Base-by-base conservation (phyloP, 2,888 invertebrate species). In the Odontocerum albicorne region DNA sequence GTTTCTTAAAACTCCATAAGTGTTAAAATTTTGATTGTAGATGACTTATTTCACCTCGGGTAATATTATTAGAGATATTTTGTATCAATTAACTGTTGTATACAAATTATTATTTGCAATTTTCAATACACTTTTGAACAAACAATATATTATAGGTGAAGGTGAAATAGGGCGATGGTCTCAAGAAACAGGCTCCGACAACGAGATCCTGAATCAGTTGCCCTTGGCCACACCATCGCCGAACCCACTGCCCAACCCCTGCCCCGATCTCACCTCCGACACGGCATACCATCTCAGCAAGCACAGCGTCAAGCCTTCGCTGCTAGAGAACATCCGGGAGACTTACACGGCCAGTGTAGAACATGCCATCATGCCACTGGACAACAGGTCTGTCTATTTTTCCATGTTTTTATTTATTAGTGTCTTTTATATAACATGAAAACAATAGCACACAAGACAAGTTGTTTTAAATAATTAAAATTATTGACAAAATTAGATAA, bases 161-260 rank as follows among this genome's bases (percentile, higher is more conserved):
- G 58, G 54, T 15, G 73, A 74, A 66, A 68, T 74, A 2, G 81
- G 86, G 13, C 82, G 88, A 27, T 90, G 90, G 90, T 88, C 89
- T 0, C 88, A 87, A 53, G 88, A 88, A 62, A 88, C 89, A 0
- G 87, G 84, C 4, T 88, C 90, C 0, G 90, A 90, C 66, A 87
- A 85, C 65, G 89, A 89, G 65, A 81, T 82, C 22, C 81, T 80
- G 51, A 75, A 75, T 45, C 70, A 68, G 22, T 44, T 60, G 31
- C 70, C 70, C 1, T 71, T 69, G 78, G 45, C 68, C 70, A 50
- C 70, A 82, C 55, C 72, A 84, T n/a, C 86, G 89, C 65, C 85
- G 84, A 2, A 64, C 55, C 71, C 85, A 1, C 86, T 90, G 64
- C 85, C 85, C 1, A 64, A 85, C 62, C 88, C 90, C n/a, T 85